Base-by-base conservation (phyloP, 1,140 invertebrate genomes). In the Chelonus insularis region DNA sequence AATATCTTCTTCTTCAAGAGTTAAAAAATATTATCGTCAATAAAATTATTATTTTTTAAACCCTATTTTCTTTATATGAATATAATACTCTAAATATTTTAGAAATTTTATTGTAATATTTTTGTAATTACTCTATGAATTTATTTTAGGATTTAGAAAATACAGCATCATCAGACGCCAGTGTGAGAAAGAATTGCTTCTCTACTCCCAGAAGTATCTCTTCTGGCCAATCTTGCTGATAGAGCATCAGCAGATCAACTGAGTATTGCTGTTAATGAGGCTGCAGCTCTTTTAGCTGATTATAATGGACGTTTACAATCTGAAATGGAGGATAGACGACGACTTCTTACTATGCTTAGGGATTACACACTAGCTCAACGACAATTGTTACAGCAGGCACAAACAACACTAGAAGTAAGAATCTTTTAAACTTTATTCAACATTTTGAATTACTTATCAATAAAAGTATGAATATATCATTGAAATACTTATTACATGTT, bases 171-270 rank as follows among this genome's bases (percentile, higher is more conserved):
- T 92, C 92, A 67, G 96, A 98, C 86, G 96, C 95, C 55, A 86
- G 86, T 21, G 91, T 96, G 96, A 73, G 93, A 97, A 79, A 89
- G 92, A 72, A 98, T 98, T 67, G 94, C 96, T 0, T 94, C 91
- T 47, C 82, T 98, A 32, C 96, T 96, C 1, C 91, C 91, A 47
- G 95, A 97, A 84, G 94, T 94, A 7, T 87, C 88, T 66, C 85
- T 92, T 71, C 84, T 97, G 39, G 86, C 88, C 62, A 92, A 92
- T 84, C 83, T 94, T 68, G 86, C 83, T 86, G 92, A 92, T 78
- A 87, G 88, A 73, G 85, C 87, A 68, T 85, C 86, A 20, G 92
- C 90, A 1, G 84, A 89, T 68, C 86, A 87, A 68, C 78, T 95
- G 20, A 87, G 86, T 63, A 77, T 85, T 21, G 85, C 91, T 75